phyloP scores from a whole-genome alignment of 2,888 invertebrate genomes.

The Branchellion lobata region DNA sequence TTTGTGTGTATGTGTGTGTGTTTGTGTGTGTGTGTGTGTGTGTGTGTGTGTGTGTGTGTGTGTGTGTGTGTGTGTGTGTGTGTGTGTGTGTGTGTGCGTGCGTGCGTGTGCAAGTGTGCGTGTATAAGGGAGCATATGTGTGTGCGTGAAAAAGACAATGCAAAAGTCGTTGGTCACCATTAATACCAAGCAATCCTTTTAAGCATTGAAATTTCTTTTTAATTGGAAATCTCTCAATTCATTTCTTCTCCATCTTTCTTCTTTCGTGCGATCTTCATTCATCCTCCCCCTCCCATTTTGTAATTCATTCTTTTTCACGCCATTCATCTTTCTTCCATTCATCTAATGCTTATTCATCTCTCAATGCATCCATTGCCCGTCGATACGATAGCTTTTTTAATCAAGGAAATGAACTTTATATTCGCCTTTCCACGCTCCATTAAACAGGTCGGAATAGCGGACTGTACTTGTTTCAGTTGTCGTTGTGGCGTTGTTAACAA shows the following conservation, averaged over 20 bases:
- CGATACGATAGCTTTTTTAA: conserved; percentile 43
- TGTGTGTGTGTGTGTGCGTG: conserved; percentile 6
- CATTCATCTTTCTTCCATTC: not conserved
- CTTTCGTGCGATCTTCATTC: not conserved
- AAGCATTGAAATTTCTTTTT: conserved; percentile 8
- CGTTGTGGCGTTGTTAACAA: no score
- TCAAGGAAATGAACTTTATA: conserved; percentile 48
- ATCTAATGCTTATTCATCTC: not conserved
- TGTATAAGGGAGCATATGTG: not conserved
- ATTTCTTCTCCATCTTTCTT: not conserved
- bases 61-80: conserved; percentile 40
- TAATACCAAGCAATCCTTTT: conserved; percentile 14
- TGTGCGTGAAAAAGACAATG: not conserved
- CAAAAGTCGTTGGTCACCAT: not conserved
- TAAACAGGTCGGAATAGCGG: conserved; percentile 13
- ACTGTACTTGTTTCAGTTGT: not conserved
- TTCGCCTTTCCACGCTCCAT: conserved; percentile 41
- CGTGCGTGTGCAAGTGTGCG: not conserved
- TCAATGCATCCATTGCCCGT: not conserved
- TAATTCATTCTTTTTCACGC: not conserved
- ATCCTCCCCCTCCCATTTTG: not conserved
- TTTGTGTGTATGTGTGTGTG: conserved; percentile 15
- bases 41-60: conserved; percentile 35
- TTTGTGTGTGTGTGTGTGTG: conserved; percentile 27
- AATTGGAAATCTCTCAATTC: not conserved